phyloP scores from a whole-genome alignment of 2,888 invertebrate genomes.

The Aphelenchoides bicaudatus region DNA sequence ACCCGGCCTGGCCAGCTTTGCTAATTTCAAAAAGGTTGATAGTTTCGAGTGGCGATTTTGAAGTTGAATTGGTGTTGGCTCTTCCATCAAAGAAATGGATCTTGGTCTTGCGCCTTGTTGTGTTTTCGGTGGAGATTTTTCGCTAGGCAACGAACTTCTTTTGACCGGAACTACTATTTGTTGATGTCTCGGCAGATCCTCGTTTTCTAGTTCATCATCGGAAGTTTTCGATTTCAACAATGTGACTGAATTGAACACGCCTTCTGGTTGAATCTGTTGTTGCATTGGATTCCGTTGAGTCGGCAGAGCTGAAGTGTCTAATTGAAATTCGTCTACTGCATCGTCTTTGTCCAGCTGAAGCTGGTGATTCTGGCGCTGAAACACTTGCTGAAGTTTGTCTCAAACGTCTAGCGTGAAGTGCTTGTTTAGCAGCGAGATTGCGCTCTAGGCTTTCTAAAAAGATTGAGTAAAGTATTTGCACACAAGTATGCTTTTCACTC shows the following conservation, averaged over 20 bases:
- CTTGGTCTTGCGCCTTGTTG: no score
- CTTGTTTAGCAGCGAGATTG: not conserved
- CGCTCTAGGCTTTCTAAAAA: slow-evolving; percentile 1
- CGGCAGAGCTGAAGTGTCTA: slow-evolving; percentile 22
- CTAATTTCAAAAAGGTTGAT: no score
- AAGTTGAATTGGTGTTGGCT: no score
- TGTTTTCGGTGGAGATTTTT: no score
- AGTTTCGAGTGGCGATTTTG: no score
- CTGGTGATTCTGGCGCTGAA: not conserved
- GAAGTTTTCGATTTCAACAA: slow-evolving; percentile 27
- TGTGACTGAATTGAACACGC: slow-evolving; percentile 29
- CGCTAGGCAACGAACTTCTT: no score
- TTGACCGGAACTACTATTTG: no score
- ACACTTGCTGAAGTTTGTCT: slow-evolving; percentile 5
- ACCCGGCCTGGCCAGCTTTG: no score
- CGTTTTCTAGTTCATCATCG: slow-evolving; percentile 19
- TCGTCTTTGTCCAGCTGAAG: slow-evolving; percentile 10
- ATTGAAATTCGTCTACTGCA: slow-evolving; percentile 24
- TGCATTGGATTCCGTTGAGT: slow-evolving; percentile 1
- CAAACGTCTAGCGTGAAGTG: no score
- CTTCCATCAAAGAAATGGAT: no score
- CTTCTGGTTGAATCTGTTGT: slow-evolving; percentile 24
- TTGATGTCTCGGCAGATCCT: no score
- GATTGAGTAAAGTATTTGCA: not conserved
- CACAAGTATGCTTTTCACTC: not conserved